Conservation (phyloP, 2,797 vertebrate genomes). For the Coranthus polyacanthus region DNA sequence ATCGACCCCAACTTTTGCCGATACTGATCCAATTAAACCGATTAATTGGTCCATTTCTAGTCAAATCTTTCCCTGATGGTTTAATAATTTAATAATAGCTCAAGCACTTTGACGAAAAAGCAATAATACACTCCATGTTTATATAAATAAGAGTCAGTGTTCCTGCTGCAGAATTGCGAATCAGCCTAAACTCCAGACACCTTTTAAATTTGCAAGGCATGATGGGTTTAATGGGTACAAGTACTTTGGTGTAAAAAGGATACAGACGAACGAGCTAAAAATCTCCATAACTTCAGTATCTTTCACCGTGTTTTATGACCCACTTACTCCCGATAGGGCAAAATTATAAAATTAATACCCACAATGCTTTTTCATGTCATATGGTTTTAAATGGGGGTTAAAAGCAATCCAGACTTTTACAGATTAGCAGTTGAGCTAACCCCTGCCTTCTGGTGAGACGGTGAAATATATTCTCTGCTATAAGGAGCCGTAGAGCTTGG, state of each 20-base stretch:
- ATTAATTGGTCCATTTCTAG: no score
- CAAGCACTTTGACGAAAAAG: neutral
- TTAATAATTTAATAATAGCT: no score
- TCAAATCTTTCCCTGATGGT: no score
- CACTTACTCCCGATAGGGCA: slow-evolving; percentile 7
- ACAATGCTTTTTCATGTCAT: slow-evolving; percentile 10
- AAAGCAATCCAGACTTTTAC: slow-evolving; percentile 40
- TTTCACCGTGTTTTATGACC: neutral
- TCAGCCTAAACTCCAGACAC: neutral
- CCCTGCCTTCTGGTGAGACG: slow-evolving; percentile 39
- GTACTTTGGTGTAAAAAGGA: neutral
- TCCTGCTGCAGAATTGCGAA: neutral
- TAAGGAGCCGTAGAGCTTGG: slow-evolving; percentile 22
- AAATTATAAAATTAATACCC: slow-evolving; percentile 13
- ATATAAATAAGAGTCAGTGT: neutral
- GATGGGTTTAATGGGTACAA: slow-evolving; percentile 1
- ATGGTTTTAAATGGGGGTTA: slow-evolving; percentile 45
- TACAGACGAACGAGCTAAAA: neutral
- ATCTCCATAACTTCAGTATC: neutral
- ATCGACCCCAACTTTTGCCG: no score
- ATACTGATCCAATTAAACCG: no score
- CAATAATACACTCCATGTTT: neutral
- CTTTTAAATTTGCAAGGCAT: neutral
- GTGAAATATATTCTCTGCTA: slow-evolving; percentile 33
- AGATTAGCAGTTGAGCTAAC: slow-evolving; percentile 39